Percentiles rank a stretch among this genome's conserved stretches.
Evolutionary conservation across 2,888 invertebrate genomes (phyloP).

Genomic region (Scaptomyza polygonia): DNA sequence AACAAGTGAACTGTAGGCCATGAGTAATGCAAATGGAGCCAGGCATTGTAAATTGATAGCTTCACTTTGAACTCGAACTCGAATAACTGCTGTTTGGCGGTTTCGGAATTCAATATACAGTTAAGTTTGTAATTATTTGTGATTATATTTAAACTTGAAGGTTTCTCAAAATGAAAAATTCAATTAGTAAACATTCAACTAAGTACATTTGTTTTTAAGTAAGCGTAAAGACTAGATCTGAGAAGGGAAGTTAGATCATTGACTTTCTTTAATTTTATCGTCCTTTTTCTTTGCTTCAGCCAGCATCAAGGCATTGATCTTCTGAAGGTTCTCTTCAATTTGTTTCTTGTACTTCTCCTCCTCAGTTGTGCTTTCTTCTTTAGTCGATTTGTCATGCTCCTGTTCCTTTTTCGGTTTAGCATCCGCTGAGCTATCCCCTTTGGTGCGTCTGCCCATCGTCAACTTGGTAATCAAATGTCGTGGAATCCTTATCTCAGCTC

Average conservation of each 20-base stretch:
- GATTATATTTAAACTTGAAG: slow-evolving; percentile 24
- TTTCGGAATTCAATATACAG: slow-evolving; percentile 21
- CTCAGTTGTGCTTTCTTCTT: slow-evolving; percentile 20
- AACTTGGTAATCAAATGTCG: slow-evolving; percentile 78
- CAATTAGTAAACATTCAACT: too few species aligned
- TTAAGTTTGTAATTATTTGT: slow-evolving; percentile 18
- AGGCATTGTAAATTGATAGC: slow-evolving; percentile 57
- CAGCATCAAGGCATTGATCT: slow-evolving; percentile 51
- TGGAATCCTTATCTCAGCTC: slow-evolving; percentile 67
- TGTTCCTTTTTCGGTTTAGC: neutral
- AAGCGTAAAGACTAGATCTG: too few species aligned
- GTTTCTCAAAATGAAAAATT: too few species aligned
- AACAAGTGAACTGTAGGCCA: slow-evolving; percentile 22
- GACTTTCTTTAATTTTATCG: neutral
- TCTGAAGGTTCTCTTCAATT: slow-evolving; percentile 52
- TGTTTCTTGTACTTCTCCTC: slow-evolving; percentile 36
- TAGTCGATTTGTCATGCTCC: neutral
- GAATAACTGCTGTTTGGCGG: slow-evolving; percentile 27
- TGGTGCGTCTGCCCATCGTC: slow-evolving; percentile 69
- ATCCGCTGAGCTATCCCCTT: slow-evolving; percentile 60
- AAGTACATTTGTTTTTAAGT: too few species aligned
- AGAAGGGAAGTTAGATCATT: too few species aligned
- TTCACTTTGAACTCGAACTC: slow-evolving; percentile 40
- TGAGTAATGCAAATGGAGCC: slow-evolving; percentile 66
- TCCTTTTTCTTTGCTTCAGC: slow-evolving; percentile 26